phyloP scores from a whole-genome alignment of 2,113 vertebrate species.

The Microcebus tavaratra region DNA sequence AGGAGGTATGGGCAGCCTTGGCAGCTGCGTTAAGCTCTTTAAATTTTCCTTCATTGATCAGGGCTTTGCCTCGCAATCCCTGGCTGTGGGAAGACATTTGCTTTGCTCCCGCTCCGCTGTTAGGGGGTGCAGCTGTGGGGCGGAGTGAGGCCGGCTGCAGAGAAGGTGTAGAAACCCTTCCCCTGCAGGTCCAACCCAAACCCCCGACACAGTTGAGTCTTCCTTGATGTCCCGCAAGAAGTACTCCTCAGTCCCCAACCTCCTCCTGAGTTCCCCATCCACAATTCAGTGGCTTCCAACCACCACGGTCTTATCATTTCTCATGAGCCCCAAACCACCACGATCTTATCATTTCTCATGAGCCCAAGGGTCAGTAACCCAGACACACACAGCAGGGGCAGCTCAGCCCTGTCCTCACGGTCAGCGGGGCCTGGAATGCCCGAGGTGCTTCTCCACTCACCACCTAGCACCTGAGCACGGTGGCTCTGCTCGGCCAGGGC shows the following conservation, averaged over 20 bases:
- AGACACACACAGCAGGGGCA: fast-evolving
- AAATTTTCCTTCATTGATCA: slow-evolving; percentile 75
- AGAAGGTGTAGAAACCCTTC: background rate
- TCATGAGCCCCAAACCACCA: too few relatives aligned
- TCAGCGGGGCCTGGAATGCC: background rate
- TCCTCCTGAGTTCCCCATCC: background rate
- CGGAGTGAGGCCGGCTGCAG: fast-evolving
- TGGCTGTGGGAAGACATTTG: slow-evolving; percentile 28
- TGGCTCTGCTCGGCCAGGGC: too few relatives aligned
- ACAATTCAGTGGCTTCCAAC: background rate
- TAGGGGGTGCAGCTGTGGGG: background rate
- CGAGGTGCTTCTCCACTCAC: fast-evolving
- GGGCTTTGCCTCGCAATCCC: slow-evolving; percentile 75
- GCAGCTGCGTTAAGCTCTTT: slow-evolving; percentile 76
- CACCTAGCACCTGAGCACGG: fast-evolving
- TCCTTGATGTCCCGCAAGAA: background rate
- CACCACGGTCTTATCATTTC: too few relatives aligned
- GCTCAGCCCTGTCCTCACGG: fast-evolving
- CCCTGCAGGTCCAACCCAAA: background rate
- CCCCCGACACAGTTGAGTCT: background rate
- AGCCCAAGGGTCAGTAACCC: background rate
- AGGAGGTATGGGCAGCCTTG: background rate
- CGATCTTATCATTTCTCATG: too few relatives aligned
- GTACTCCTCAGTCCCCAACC: background rate
- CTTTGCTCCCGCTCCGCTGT: slow-evolving; percentile 4